Evolutionary conservation across 1,140 invertebrate species (phyloP), one percentile per base, ranked within the genome.

Genomic region (Linepithema humile): DNA sequence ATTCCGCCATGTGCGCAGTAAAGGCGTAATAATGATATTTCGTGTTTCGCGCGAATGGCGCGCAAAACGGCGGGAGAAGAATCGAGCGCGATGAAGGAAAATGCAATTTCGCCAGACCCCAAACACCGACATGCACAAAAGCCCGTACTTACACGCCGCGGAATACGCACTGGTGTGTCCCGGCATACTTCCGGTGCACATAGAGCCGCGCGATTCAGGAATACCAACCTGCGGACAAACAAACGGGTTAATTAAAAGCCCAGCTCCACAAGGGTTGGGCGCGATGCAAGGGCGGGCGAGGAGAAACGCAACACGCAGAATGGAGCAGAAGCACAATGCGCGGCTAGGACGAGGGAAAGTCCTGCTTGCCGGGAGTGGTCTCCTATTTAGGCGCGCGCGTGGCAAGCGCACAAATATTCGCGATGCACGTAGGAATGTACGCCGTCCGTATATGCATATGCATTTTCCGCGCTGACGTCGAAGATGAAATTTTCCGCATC

Each of bases 211-310:
- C 83, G 83, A 85, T 87, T 87, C 83, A 72, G 84, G 82, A 87
- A 87, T 87, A 84, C 65, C 69, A 83, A 85, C 84, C 77, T 83
- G 74, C 85, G 70, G 74, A 90, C 89, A 89, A 90, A 91, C 90
- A 91, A 90, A 90, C 89, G 89, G 83, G 89, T 91, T 91, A 91
- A 91, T 91, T 91, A 91, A 90, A 90, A 88, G 74, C 85, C 73
- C 77, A 74, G 55, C 69, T 32, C 70, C 50, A 10, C n/a, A 45
- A 7, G 32, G 15, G 23, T n/a, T n/a, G n/a, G n/a, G n/a, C n/a
- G n/a, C n/a, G n/a, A n/a, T n/a, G n/a, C n/a, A n/a, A n/a, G n/a
- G n/a, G n/a, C n/a, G n/a, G n/a, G 45, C 12, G 57, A 74, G 78
- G 38, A 26, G 12, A 38, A 50, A 55, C n/a, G n/a, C 2, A 32